Evolutionary conservation across 2,888 invertebrate genomes (phyloP).

Genomic region (Hypomecis punctinalis): DNA sequence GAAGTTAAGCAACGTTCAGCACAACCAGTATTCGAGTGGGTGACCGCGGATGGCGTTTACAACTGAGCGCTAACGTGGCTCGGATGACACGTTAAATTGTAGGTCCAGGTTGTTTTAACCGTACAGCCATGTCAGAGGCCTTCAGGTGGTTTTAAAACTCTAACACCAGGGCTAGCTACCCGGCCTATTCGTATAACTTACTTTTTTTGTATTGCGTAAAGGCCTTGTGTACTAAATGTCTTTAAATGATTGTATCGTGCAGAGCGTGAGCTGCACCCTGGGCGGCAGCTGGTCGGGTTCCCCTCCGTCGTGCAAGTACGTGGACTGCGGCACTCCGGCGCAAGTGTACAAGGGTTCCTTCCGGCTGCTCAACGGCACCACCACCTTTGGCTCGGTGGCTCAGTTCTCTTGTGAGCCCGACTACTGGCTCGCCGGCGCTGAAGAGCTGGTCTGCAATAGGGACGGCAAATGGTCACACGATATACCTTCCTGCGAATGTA

Average conservation of each 20-base stretch:
- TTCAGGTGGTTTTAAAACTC: too few species aligned
- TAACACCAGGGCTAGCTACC: too few species aligned
- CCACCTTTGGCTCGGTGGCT: slow-evolving; percentile 91
- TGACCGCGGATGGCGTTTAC: too few species aligned
- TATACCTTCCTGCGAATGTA: slow-evolving; percentile 94
- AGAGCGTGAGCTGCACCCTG: slow-evolving; percentile 92
- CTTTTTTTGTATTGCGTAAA: too few species aligned
- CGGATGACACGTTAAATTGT: too few species aligned
- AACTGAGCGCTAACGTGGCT: too few species aligned
- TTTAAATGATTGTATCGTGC: slow-evolving; percentile 36
- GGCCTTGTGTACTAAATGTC: not conserved
- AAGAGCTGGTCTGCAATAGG: slow-evolving; percentile 89
- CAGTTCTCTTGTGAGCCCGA: slow-evolving; percentile 93
- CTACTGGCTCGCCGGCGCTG: slow-evolving; percentile 92
- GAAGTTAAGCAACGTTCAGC: too few species aligned
- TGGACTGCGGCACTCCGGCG: slow-evolving; percentile 93
- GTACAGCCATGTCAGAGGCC: too few species aligned
- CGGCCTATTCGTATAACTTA: too few species aligned
- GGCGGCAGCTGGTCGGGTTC: slow-evolving; percentile 94
- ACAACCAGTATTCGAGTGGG: too few species aligned
- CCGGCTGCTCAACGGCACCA: slow-evolving; percentile 90
- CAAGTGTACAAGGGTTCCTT: slow-evolving; percentile 91
- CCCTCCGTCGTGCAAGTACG: slow-evolving; percentile 93
- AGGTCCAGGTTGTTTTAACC: too few species aligned
- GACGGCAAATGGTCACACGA: slow-evolving; percentile 95